phyloP scores from a whole-genome alignment of 2,888 invertebrate species.

The Drosophila monieri region DNA sequence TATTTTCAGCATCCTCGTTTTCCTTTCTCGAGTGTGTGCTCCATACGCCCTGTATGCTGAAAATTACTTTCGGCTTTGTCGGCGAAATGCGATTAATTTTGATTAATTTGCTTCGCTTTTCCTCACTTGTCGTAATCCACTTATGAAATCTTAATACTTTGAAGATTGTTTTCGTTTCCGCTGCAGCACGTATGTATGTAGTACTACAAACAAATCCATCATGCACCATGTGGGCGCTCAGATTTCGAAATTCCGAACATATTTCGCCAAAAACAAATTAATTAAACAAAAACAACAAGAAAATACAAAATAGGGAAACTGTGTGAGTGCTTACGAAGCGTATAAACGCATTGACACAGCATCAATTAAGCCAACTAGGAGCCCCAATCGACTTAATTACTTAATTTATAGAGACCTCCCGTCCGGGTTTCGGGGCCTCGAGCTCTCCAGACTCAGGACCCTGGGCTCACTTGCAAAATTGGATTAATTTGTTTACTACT shows the following conservation, averaged over 20 bases:
- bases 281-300: slow-evolving; percentile 15
- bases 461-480: slow-evolving; percentile 53
- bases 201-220: slow-evolving; percentile 46
- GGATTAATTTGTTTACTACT: slow-evolving; percentile 75
- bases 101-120: slow-evolving; percentile 59
- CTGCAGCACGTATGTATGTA: slow-evolving; percentile 6
- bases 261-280: slow-evolving; percentile 34
- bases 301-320: slow-evolving; percentile 34
- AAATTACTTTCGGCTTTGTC: slow-evolving; percentile 66
- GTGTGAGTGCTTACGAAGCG: slow-evolving; percentile 57
- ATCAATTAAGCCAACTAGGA: slow-evolving; percentile 69
- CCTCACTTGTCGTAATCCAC: slow-evolving; percentile 49
- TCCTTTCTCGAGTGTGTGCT: slow-evolving; percentile 51
- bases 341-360: slow-evolving; percentile 76
- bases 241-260: slow-evolving; percentile 11
- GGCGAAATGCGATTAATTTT: slow-evolving; percentile 72
- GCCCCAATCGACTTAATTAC: slow-evolving; percentile 63
- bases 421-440: background rate
- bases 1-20: slow-evolving; percentile 66
- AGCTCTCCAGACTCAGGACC: background rate
- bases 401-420: slow-evolving; percentile 69
- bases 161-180: slow-evolving; percentile 33
- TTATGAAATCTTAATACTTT: slow-evolving; percentile 47
- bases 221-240: slow-evolving; percentile 42
- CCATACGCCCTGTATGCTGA: slow-evolving; percentile 66